Conservation (phyloP, 2,797 vertebrate species). For the Falco berigora region DNA sequence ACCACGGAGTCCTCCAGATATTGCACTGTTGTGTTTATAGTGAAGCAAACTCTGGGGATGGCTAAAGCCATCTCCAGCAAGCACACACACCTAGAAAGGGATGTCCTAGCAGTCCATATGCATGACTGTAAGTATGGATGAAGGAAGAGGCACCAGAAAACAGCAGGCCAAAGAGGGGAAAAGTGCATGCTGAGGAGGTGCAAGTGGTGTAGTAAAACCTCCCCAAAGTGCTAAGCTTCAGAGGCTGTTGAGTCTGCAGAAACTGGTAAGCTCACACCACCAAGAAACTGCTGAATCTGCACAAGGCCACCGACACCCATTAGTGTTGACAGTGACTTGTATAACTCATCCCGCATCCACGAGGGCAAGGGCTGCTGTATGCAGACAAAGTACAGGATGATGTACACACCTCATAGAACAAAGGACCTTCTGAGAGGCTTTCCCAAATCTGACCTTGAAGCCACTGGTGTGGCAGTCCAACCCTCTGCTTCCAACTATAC, state of each 20-base stretch:
- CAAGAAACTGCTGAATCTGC: neutral
- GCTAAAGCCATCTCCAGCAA: neutral
- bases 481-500: neutral
- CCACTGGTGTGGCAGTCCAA: too few species aligned
- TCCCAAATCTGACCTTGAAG: neutral
- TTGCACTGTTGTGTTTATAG: neutral
- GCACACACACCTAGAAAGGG: neutral
- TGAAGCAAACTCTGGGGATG: neutral
- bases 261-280: neutral
- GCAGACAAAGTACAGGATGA: neutral
- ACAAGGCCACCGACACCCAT: accelerated
- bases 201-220: neutral
- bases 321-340: neutral
- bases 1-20: neutral
- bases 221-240: neutral
- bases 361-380: neutral
- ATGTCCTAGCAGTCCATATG: neutral
- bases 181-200: neutral
- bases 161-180: neutral
- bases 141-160: neutral
- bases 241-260: neutral
- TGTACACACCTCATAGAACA: neutral
- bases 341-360: neutral
- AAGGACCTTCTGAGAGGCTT: neutral
- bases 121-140: neutral